phyloP scores from a whole-genome alignment of 2,888 invertebrate species.

The Anagyrus pseudococci region DNA sequence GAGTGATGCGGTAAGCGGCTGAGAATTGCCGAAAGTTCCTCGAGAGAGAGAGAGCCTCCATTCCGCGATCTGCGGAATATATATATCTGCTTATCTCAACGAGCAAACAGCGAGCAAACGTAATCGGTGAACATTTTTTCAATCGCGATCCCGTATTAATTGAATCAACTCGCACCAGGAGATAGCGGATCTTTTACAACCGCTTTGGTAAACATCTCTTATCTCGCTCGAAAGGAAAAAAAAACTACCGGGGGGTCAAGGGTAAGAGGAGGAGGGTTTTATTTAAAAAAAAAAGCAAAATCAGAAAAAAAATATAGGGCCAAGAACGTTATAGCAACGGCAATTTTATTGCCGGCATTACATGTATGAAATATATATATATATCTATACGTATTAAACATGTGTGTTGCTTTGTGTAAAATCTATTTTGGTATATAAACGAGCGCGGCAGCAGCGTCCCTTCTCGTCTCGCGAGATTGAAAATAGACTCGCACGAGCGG shows the following conservation, averaged over 20 bases:
- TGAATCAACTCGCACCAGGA: background rate
- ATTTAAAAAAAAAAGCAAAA: too few relatives aligned
- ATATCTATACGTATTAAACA: too few relatives aligned
- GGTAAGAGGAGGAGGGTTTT: background rate
- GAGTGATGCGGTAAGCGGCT: too few relatives aligned
- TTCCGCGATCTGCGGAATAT: too few relatives aligned
- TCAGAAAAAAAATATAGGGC: background rate
- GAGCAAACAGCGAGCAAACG: too few relatives aligned
- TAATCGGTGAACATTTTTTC: too few relatives aligned
- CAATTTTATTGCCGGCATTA: background rate
- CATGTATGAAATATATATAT: too few relatives aligned
- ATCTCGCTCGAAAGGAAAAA: slow-evolving; percentile 3
- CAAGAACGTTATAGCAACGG: background rate
- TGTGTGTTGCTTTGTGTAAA: slow-evolving; percentile 35
- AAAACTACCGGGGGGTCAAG: background rate
- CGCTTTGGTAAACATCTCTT: slow-evolving; percentile 7
- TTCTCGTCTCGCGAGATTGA: slow-evolving; percentile 8
- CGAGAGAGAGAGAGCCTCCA: too few relatives aligned
- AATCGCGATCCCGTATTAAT: background rate
- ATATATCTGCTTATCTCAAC: too few relatives aligned
- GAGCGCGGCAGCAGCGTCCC: background rate
- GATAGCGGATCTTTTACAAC: slow-evolving; percentile 7
- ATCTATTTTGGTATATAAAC: slow-evolving; percentile 29
- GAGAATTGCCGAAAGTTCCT: too few relatives aligned
- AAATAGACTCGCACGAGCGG: slow-evolving; percentile 20